A percentile compares a stretch with the other conserved stretches of the same genome.
Conservation (phyloP, 1,140 invertebrate genomes). For the Hesperophylax magnus region DNA sequence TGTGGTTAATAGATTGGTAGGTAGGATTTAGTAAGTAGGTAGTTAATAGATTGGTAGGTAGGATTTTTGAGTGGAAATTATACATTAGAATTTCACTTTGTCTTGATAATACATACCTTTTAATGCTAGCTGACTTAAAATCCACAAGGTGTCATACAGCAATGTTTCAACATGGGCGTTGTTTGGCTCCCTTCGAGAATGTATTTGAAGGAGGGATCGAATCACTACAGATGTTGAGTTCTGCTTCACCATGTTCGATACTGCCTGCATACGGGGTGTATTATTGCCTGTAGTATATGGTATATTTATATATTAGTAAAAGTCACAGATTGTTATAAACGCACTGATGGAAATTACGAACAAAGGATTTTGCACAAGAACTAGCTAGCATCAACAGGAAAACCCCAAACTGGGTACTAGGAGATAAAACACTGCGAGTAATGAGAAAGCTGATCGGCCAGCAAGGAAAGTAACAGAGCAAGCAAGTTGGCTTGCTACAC, state of each 20-base stretch:
- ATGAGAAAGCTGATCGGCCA: no score
- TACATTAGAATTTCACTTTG: no score
- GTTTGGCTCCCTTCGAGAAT: constrained; percentile 60
- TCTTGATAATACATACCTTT: constrained; percentile 55
- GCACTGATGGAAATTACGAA: no score
- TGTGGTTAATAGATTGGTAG: no score
- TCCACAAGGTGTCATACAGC: constrained; percentile 68
- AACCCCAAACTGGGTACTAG: no score
- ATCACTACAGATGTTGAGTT: constrained; percentile 67
- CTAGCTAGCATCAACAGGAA: no score
- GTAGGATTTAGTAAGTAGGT: no score
- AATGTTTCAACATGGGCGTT: constrained; percentile 64
- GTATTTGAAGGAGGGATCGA: constrained; percentile 65
- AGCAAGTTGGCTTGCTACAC: no score
- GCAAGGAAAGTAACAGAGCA: no score
- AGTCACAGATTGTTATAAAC: no score
- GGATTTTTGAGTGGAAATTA: background rate
- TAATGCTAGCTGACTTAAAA: constrained; percentile 66
- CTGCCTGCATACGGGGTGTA: constrained; percentile 59
- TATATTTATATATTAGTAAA: constrained; percentile 55
- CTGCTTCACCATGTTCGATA: constrained; percentile 66
- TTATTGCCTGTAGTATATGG: constrained; percentile 61
- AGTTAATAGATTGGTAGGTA: background rate
- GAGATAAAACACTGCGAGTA: no score
- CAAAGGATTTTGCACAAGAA: no score